Evolutionary conservation across 2,888 invertebrate genomes (phyloP).

Genomic region (Drosophila monieri): DNA sequence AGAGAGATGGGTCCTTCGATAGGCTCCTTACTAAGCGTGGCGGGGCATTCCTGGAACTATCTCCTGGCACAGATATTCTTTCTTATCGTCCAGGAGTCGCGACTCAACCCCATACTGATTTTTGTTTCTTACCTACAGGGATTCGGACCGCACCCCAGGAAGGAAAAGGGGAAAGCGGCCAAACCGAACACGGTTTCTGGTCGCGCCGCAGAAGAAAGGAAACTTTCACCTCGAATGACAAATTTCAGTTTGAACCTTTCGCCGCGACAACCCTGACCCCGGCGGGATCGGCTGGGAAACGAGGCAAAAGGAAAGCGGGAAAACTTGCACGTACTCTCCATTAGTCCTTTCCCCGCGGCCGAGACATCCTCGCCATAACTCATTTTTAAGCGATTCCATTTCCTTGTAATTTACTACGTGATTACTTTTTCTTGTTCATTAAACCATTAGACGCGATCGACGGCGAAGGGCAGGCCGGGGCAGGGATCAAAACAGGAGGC

Average conservation of each 20-base stretch:
- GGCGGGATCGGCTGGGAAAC: conserved; percentile 11
- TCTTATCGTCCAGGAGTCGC: conserved; percentile 21
- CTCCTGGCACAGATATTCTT: not conserved
- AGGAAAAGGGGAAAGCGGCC: conserved; percentile 18
- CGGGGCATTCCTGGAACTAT: conserved; percentile 29
- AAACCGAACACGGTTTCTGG: conserved; percentile 28
- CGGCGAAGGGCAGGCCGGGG: conserved; percentile 46
- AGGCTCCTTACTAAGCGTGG: conserved; percentile 7
- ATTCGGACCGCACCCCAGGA: conserved; percentile 14
- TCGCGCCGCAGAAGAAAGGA: conserved; percentile 44
- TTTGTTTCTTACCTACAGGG: conserved; percentile 36
- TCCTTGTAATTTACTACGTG: conserved; percentile 79
- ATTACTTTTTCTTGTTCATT: conserved; percentile 79
- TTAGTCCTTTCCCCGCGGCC: conserved; percentile 51
- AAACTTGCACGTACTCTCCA: conserved; percentile 68
- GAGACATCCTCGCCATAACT: conserved; percentile 57
- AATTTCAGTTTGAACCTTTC: conserved; percentile 66
- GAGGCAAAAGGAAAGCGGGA: conserved; percentile 15
- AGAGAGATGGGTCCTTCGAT: conserved; percentile 40
- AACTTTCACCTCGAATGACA: conserved; percentile 73
- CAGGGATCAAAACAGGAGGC: conserved; percentile 47
- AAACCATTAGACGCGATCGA: conserved; percentile 78
- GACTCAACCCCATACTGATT: conserved; percentile 40
- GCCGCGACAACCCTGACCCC: conserved; percentile 59
- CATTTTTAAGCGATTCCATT: conserved; percentile 75